Percentiles rank a stretch among this genome's conserved stretches.
Evolutionary conservation across 2,888 invertebrate species (phyloP).

Genomic region (Pedicia rivosa): DNA sequence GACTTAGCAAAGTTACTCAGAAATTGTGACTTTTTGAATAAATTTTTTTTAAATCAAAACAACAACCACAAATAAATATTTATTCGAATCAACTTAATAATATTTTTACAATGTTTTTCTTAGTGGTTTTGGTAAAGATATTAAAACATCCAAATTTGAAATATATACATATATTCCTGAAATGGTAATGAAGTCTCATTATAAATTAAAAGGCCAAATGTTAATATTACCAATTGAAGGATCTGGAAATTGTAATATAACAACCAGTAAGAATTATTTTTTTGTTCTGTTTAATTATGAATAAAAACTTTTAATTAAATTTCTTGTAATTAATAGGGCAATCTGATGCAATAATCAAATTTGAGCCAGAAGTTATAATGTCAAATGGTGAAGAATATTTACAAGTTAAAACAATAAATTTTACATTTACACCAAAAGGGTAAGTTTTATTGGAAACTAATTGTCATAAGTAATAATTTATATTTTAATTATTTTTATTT

Average conservation of each 20-base stretch:
- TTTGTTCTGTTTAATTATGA: no score
- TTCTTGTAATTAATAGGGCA: background rate
- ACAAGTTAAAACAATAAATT: background rate
- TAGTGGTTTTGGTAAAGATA: constrained; percentile 9
- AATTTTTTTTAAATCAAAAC: no score
- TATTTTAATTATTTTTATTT: no score
- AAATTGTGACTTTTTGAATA: no score
- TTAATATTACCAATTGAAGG: constrained; percentile 19
- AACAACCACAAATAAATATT: no score
- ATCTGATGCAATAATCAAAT: background rate
- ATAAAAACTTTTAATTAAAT: no score
- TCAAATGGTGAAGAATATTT: constrained; percentile 4
- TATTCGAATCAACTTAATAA: no score
- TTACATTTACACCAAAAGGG: constrained; percentile 3
- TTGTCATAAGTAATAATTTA: no score
- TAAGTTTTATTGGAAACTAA: no score
- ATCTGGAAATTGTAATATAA: constrained; percentile 10
- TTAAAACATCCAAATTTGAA: constrained; percentile 6
- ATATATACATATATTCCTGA: constrained; percentile 4
- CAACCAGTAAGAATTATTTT: background rate
- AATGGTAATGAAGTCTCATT: constrained; percentile 7
- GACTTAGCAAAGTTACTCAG: no score
- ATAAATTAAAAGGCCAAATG: constrained; percentile 16
- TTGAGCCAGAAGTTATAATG: background rate
- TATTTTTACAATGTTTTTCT: no score